phyloP scores from a whole-genome alignment of 2,888 invertebrate genomes.

The Pollenia angustigena region DNA sequence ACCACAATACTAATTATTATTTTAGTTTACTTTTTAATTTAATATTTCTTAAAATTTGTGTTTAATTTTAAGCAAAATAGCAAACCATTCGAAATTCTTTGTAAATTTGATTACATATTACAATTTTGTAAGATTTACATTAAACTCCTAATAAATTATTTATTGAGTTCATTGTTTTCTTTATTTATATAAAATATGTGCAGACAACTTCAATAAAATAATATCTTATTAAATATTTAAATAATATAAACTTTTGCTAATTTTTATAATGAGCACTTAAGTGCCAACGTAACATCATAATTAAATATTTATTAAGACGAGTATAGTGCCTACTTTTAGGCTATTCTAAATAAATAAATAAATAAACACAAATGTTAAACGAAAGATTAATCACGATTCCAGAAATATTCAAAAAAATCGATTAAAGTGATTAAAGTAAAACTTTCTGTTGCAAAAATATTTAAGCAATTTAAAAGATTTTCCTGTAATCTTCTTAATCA shows the following conservation, averaged over 20 bases:
- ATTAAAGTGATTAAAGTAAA: neutral
- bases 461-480: constrained; percentile 6
- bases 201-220: neutral
- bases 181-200: neutral
- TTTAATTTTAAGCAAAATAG: no score
- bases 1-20: no score
- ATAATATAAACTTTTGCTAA: neutral
- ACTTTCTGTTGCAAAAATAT: neutral
- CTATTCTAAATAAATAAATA: constrained; percentile 30
- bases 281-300: neutral
- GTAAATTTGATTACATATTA: no score
- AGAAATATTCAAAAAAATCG: neutral
- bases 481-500: constrained; percentile 57
- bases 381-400: neutral
- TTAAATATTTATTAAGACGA: constrained; percentile 17
- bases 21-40: no score
- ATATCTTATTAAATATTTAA: neutral
- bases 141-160: no score
- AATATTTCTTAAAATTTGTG: no score
- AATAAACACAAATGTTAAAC: constrained; percentile 21
- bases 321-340: constrained; percentile 10
- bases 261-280: constrained; percentile 18
- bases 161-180: neutral
- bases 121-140: no score
- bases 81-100: no score